Evolutionary conservation across 2,113 vertebrate genomes (phyloP).

Genomic region (Daboia siamensis): DNA sequence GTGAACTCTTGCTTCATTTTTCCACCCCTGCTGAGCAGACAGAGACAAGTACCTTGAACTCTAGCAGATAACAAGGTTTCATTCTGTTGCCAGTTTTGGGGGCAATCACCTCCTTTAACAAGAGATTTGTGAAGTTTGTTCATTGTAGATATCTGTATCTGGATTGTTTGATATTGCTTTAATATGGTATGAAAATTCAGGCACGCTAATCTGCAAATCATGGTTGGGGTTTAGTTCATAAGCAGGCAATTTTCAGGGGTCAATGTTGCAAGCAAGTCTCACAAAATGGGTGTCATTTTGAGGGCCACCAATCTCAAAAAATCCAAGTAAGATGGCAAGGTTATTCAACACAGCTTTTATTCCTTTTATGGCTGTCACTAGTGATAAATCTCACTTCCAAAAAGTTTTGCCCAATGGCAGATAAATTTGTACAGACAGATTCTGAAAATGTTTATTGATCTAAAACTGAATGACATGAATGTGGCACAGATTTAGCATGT

Average conservation of each 20-base stretch:
- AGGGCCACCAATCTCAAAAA: neutral
- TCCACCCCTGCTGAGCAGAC: slow-evolving; percentile 58
- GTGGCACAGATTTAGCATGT: neutral
- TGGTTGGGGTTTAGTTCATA: neutral
- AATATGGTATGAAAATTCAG: neutral
- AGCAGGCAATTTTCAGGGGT: neutral
- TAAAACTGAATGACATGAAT: neutral
- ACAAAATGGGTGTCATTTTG: neutral
- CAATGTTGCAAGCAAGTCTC: neutral
- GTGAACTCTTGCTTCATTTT: slow-evolving; percentile 65
- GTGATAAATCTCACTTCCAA: neutral
- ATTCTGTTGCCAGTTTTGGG: slow-evolving; percentile 47
- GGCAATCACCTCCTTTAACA: slow-evolving; percentile 56
- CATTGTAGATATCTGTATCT: neutral
- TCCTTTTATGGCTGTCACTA: neutral
- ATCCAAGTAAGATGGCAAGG: neutral
- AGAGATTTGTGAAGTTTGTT: slow-evolving; percentile 23
- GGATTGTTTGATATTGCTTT: neutral
- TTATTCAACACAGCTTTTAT: neutral
- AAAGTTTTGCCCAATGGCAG: neutral
- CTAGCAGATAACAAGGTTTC: slow-evolving; percentile 54
- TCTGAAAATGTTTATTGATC: neutral
- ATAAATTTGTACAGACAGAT: neutral
- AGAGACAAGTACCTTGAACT: slow-evolving; percentile 58
- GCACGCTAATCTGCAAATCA: neutral